Evolutionary conservation across 2,888 invertebrate species (phyloP), one percentile per base, ranked within the genome.

Genomic region (Osedax fenrisi): DNA sequence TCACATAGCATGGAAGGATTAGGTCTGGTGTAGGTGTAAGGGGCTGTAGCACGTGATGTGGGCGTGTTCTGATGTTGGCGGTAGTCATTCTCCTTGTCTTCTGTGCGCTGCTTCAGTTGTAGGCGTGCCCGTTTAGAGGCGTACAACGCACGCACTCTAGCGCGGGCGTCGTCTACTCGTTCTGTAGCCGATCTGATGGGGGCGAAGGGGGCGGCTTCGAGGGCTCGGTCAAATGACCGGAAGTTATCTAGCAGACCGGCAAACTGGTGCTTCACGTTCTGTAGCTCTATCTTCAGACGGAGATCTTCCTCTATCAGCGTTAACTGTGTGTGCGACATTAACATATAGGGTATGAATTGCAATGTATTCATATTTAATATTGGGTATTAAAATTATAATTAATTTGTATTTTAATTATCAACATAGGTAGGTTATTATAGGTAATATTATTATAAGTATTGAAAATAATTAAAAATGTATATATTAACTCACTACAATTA

Each of bases 231-330:
- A 69, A 27, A 27, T 2, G 69, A 22, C 22, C 22, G 25, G 64
- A 72, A 77, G 71, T 74, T 73, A 27, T 77, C 23, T 26, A 78
- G 64, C 1, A 78, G 72, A 3, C 56, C 13, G 13, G 73, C 67
- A 62, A 78, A 78, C 73, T 77, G 74, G 25, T 78, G 75, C 73
- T 77, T 76, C 72, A 78, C 74, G 74, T 24, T 64, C 62, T 74
- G 76, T 2, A 78, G 74, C 41, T 78, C 77, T 26, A 78, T 67
- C 68, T 78, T 78, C 27, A 78, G 62, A 26, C 76, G 74, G 3
- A 77, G 75, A 2, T 75, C 77, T 67, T 77, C 76, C 56, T 77
- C 75, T 17, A 78, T 76, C 66, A 78, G 77, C 72, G 70, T 74
- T 67, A 78, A 56, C 78, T 78, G 78, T n/a, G n/a, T n/a, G n/a